Evolutionary conservation across 2,797 vertebrate genomes (phyloP), one percentile per base, ranked within the genome.

Genomic region (Chaetophractus vellerosus): DNA sequence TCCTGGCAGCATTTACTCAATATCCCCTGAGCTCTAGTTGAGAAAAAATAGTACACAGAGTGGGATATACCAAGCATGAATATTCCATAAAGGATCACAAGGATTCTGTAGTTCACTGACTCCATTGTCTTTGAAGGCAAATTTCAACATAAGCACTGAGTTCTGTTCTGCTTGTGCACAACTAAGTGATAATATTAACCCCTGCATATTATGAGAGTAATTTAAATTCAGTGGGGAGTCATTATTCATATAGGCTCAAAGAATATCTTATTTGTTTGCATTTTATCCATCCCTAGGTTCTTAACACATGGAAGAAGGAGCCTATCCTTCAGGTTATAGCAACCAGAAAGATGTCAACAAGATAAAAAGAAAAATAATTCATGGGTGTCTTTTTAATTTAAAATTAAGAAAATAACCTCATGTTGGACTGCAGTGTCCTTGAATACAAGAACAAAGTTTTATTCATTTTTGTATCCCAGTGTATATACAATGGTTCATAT

Each of bases 41-140:
- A 85, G 50, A 36, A 96, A 91, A 66, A 93, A 93, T 0, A 94
- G 28, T 76, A 91, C 76, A 85, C 36, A 88, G 82, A 84, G 1
- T 31, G 81, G 24, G 89, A 93, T 97, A 96, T 96, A 59, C 72
- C n/a, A 41, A 96, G n/a, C 91, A 94, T 89, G 63, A 97, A 96
- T 93, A 96, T 97, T 96, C 72, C 31, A 52, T 9, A 91, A 91
- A 75, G 24, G 57, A 71, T 90, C 9, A 55, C 75, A 24, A 55
- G 6, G 87, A 96, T 93, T 97, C 80, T 72, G 16, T 90, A 75
- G 38, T 50, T 96, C 52, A 19, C 18, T 93, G 82, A 96, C 78
- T 97, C 82, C 24, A 88, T 57, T 63, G 14, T 75, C 92, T 96
- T 1, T 90, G 24, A 79, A 97, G 95, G 45, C 6, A 92, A 66